phyloP scores from a whole-genome alignment of 2,888 invertebrate species.

The Leptopterna dolabrata region DNA sequence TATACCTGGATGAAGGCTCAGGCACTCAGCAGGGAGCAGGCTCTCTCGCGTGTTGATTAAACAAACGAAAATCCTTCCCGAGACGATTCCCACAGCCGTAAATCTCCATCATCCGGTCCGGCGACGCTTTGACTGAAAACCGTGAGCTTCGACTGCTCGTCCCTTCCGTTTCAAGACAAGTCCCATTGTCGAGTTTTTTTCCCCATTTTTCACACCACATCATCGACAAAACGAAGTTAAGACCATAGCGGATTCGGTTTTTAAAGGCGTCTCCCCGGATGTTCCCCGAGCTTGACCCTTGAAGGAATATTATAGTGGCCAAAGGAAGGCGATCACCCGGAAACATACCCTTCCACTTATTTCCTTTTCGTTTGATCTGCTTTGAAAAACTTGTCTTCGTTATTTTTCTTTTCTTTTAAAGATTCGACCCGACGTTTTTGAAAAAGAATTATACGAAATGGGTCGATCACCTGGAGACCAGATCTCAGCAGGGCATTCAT shows the following conservation, averaged over 20 bases:
- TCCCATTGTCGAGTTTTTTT: not conserved
- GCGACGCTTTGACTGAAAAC: not conserved
- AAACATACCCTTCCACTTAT: constrained; percentile 19
- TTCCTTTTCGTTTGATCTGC: constrained; percentile 32
- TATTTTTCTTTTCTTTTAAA: not conserved
- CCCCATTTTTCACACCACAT: not conserved
- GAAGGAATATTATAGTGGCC: constrained; percentile 13
- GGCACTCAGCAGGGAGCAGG: not conserved
- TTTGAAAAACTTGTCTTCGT: not conserved
- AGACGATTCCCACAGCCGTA: not conserved
- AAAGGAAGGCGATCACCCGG: constrained; percentile 37
- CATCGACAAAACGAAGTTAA: not conserved
- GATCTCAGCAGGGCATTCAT: constrained; percentile 25
- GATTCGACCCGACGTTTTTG: not conserved
- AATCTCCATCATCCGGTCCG: not conserved
- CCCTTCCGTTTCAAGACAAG: not conserved
- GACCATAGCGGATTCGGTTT: constrained; percentile 8
- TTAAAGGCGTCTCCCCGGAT: constrained; percentile 5
- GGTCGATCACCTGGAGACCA: constrained; percentile 21
- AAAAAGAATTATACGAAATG: constrained; percentile 27
- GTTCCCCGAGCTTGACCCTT: constrained; percentile 2
- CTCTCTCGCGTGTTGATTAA: not conserved
- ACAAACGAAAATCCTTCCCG: not conserved
- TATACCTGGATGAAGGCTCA: too few relatives aligned
- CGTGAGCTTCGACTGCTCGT: not conserved